Evolutionary conservation across 2,797 vertebrate genomes (phyloP).

Genomic region (Zalophus californianus): DNA sequence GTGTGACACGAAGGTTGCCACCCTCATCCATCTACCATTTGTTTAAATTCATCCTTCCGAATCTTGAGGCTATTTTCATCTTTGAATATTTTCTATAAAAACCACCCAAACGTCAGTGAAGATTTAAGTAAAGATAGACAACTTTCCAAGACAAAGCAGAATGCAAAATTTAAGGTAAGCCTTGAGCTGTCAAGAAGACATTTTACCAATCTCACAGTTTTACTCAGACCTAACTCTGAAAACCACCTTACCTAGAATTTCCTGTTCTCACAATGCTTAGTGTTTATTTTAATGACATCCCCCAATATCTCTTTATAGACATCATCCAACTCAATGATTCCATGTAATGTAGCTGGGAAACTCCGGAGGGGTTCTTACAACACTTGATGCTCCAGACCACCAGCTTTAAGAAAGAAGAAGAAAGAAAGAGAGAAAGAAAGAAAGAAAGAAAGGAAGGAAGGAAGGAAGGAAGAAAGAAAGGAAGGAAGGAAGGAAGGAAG

Average conservation of each 20-base stretch:
- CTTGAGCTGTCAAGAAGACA: not conserved
- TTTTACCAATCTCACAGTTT: not conserved
- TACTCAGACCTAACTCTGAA: not conserved
- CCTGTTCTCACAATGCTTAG: not conserved
- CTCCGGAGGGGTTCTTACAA: not conserved
- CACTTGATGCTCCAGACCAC: slow-evolving; percentile 3
- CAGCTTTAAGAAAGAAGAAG: not conserved
- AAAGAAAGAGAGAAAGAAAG: not conserved
- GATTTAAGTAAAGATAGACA: not conserved
- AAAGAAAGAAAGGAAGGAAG: not conserved
- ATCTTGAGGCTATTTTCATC: not conserved
- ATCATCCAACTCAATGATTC: not conserved
- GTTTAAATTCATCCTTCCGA: not conserved
- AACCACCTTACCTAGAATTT: not conserved
- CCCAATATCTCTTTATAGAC: not conserved
- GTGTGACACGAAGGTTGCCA: not conserved
- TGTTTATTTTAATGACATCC: slow-evolving; percentile 29
- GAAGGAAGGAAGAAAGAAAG: not conserved
- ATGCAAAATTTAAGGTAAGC: not conserved
- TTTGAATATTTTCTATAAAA: not conserved
- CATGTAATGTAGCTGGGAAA: not conserved
- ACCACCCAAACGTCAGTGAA: not conserved
- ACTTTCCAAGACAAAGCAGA: not conserved
- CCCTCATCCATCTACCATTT: not conserved
- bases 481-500: not conserved